Evolutionary conservation across 2,888 invertebrate species (phyloP).

Genomic region (Acleris laterana): DNA sequence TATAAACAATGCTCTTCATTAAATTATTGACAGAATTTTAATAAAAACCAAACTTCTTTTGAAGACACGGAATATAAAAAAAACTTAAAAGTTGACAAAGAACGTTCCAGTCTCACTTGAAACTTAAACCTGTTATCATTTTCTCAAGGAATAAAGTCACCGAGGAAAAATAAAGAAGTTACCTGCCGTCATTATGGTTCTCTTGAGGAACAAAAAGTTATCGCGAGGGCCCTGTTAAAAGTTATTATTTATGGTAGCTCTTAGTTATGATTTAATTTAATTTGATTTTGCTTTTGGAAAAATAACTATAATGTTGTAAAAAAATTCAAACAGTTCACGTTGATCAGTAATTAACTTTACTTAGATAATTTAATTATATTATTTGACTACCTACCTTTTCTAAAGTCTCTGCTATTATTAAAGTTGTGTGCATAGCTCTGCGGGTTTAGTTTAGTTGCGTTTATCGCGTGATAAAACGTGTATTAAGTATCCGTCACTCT

Average conservation of each 20-base stretch:
- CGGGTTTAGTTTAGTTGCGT: no score
- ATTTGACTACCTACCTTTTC: no score
- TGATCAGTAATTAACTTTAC: no score
- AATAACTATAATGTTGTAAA: neutral
- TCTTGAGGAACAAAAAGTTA: conserved; percentile 56
- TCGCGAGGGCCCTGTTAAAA: conserved; percentile 43
- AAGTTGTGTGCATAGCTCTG: no score
- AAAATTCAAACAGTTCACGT: neutral
- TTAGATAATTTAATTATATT: no score
- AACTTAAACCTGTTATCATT: conserved; percentile 55
- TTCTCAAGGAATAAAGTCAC: conserved; percentile 57
- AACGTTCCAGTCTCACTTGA: conserved; percentile 46
- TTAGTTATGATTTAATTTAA: neutral
- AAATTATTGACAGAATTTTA: no score
- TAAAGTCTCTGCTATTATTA: no score
- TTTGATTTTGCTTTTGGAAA: neutral
- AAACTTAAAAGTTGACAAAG: conserved; percentile 43
- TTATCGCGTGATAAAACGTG: no score
- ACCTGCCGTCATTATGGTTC: conserved; percentile 53
- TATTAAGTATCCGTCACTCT: no score
- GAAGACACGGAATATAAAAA: neutral
- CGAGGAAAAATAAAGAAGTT: conserved; percentile 58
- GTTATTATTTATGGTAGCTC: conserved; percentile 35
- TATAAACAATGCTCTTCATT: no score
- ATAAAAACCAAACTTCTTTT: no score